Percentiles rank a stretch among this genome's conserved stretches.
Evolutionary conservation across 2,113 vertebrate genomes (phyloP).

Genomic region (Percopsis transmontana): DNA sequence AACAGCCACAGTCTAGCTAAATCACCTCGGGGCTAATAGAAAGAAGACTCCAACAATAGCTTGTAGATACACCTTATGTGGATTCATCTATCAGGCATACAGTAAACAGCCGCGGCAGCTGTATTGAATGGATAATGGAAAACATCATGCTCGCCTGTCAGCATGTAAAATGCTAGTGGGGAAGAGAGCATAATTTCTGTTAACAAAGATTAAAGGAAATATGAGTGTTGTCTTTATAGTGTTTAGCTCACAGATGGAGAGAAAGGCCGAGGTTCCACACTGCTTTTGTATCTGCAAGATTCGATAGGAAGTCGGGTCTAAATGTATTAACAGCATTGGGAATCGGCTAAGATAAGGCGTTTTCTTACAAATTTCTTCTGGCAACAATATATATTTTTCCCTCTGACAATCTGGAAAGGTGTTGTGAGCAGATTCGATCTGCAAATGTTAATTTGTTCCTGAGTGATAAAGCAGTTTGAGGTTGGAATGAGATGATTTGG

Average conservation of each 20-base stretch:
- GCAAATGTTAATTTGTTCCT: conserved; percentile 7
- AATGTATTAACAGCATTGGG: conserved; percentile 18
- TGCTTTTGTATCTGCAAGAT: background rate
- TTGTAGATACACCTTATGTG: conserved; percentile 31
- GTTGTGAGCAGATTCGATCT: background rate
- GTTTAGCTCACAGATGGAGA: background rate
- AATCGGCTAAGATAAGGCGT: conserved; percentile 14
- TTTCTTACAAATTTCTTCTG: conserved; percentile 22
- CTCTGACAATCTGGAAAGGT: conserved; percentile 13
- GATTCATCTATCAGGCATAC: conserved; percentile 18
- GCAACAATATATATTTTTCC: conserved; percentile 1
- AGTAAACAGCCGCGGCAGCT: conserved; percentile 1
- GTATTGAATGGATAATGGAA: conserved; percentile 27
- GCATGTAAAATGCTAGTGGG: conserved; percentile 29
- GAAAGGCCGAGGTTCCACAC: conserved; percentile 18
- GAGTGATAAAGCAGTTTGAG: background rate
- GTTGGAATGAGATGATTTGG: background rate
- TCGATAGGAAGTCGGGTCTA: background rate
- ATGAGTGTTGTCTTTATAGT: background rate
- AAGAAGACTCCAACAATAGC: conserved; percentile 37
- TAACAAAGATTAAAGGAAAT: conserved; percentile 38
- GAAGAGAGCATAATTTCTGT: conserved; percentile 7
- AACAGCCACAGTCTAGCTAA: conserved; percentile 24
- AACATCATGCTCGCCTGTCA: conserved; percentile 17
- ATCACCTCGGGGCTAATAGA: conserved; percentile 38